Base-by-base conservation (phyloP, 2,888 invertebrate species). In the Gnatocerus cornutus region DNA sequence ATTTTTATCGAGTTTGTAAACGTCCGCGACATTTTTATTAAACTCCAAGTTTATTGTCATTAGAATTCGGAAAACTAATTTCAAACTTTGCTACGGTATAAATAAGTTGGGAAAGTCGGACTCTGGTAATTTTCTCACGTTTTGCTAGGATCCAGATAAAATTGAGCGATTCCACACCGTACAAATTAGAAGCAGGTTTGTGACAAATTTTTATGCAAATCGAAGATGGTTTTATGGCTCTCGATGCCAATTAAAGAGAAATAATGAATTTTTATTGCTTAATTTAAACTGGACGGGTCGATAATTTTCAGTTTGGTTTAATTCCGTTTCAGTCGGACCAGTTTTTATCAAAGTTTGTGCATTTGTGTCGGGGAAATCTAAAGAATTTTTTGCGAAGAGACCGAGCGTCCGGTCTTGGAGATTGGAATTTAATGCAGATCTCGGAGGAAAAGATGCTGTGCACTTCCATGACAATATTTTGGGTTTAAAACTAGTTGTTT, bases 111-210 rank as follows among this genome's bases (percentile, higher is more conserved):
- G 9, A 21, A 21, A 46, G 46, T 21, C 16, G 8, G 16, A 21
- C 8, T 14, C 46, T 46, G 8, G 46, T 46, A 46, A 46, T 46
- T 46, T 46, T 46, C 46, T 46, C 46, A 46, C 46, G 46, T 46
- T 46, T 46, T 9, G 46, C 46, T 16, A 16, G 46, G 14, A 14
- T 21, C 46, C 1, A 46, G 46, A 46, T 46, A 46, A 46, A 46
- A 41, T 41, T 12, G 41, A 41, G 12, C 41, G 41, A 13, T 41
- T 12, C 41, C 12, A 6, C 10, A 33, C 33, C 33, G 33, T 33
- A 33, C 33, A 33, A 33, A 41, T 41, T 41, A 41, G 12, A 12
- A 13, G 41, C 41, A n/a, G 12, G 41, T 41, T 41, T 13, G 12
- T 12, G 41, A 41, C 41, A 41, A 41, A 41, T 41, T 12, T 13